Conservation (phyloP, 2,113 vertebrate genomes). For the Cygnus buccinator region DNA sequence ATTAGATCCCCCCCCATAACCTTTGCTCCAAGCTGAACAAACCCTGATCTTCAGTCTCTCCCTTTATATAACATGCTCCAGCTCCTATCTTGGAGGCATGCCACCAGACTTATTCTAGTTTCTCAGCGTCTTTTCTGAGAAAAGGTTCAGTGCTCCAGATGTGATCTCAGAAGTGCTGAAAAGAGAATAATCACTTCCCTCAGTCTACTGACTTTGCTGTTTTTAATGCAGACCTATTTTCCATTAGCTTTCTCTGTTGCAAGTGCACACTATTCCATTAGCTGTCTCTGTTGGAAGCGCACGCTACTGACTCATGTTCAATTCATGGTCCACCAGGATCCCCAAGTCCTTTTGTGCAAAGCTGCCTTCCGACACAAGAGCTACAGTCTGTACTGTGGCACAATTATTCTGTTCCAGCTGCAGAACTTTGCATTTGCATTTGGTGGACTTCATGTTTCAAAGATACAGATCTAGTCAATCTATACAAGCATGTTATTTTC, state of each 20-base stretch:
- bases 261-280: neutral
- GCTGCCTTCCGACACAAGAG: neutral
- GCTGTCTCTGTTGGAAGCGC: neutral
- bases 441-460: neutral
- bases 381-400: neutral
- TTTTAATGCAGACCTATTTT: neutral
- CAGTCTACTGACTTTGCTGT: neutral
- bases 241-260: neutral
- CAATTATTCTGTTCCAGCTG: neutral
- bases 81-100: neutral
- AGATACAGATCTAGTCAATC: neutral
- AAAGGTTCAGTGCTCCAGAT: neutral
- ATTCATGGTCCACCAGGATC: neutral
- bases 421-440: neutral
- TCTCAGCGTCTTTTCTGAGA: neutral
- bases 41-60: neutral
- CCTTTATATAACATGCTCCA: neutral
- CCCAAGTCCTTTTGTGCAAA: neutral
- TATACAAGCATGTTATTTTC: neutral
- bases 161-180: neutral
- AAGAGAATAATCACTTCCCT: neutral
- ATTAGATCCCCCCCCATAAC: neutral
- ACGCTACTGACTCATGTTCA: neutral
- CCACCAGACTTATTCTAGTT: neutral
- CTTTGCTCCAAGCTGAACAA: neutral